A percentile compares a stretch with the other conserved stretches of the same genome.
Conservation (phyloP, 92 coral and sea anemone genomes). For the Porites rus region DNA sequence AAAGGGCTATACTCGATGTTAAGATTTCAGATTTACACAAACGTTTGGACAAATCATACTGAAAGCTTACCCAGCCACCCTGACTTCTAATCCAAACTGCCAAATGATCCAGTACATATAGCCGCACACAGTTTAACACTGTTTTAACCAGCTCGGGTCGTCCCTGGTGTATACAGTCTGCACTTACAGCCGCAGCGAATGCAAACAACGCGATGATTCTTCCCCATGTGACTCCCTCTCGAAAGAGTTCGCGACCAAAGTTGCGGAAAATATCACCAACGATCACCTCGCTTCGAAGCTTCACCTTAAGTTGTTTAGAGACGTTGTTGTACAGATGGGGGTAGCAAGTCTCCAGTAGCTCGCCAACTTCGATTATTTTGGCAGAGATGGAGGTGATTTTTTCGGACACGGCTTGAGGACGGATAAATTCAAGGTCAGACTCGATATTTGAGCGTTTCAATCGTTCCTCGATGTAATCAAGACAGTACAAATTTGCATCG, state of each 20-base stretch:
- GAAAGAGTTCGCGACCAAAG: conserved; percentile 85
- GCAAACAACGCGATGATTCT: conserved; percentile 88
- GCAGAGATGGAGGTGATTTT: conserved; percentile 66
- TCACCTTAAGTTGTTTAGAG: conserved; percentile 87
- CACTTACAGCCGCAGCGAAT: conserved; percentile 89
- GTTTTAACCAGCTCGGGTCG: conserved; percentile 88
- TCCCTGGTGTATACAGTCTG: conserved; percentile 86
- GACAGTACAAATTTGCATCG: conserved; percentile 86
- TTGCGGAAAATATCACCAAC: conserved; percentile 82
- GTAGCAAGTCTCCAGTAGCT: conserved; percentile 85
- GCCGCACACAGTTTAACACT: conserved; percentile 78
- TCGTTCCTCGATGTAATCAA: conserved; percentile 87
- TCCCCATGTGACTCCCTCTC: conserved; percentile 93
- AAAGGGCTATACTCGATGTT: not conserved
- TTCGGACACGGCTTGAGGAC: conserved; percentile 76
- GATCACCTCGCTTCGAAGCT: conserved; percentile 89
- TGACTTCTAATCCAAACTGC: conserved; percentile 92
- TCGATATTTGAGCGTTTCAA: conserved; percentile 82
- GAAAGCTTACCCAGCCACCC: conserved; percentile 93
- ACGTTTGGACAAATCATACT: not conserved
- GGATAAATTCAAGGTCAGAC: conserved; percentile 82
- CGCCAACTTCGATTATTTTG: conserved; percentile 88
- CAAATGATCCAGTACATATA: conserved; percentile 84
- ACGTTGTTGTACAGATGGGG: conserved; percentile 87
- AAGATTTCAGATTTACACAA: not conserved